Base-by-base conservation (phyloP, 37 sponge, comb jelly and placozoan genomes). In the Ephydatia muelleri region DNA sequence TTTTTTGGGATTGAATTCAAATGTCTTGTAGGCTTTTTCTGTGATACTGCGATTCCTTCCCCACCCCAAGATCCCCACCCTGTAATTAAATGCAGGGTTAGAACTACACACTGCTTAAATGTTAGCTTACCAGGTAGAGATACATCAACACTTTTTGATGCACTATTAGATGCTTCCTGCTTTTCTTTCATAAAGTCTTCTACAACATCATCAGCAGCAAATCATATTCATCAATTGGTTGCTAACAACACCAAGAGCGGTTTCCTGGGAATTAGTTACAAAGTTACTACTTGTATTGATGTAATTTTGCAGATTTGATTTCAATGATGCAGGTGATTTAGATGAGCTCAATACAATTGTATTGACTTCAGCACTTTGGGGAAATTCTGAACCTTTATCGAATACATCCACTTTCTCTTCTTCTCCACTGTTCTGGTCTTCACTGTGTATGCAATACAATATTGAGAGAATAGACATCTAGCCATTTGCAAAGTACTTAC, bases 61-160 rank as follows among this genome's bases (percentile, higher is more conserved):
- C 95, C 95, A 38, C 78, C 92, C 97, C 97, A 97, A 30, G 40
- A n/a, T 33, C 97, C 97, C 97, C 97, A 97, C 35, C 97, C 97
- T 38, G 79, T 19, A 37, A 22, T 21, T 6, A 3, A 28, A 23
- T 36, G 28, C 5, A 73, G 35, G 9, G 5, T 23, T 5, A 73
- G 3, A 73, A 25, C 21, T 26, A 30, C 27, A 71, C n/a, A n/a
- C n/a, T n/a, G n/a, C 22, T 5, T 30, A 23, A 16, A 65, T 22
- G 66, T 26, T 65, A 25, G 28, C 80, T 27, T 12, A 87, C 87
- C 87, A 37, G 97, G 97, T 33, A n/a, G n/a, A 96, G 81, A 79
- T 13, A 86, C 48, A 34, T 95, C 92, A 35, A 85, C 36, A 19
- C 80, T 85, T 65, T 77, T 75, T 28, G 38, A 65, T 33, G 35